Percentiles rank a stretch among this genome's conserved stretches.
phyloP scores from a whole-genome alignment of 92 coral and sea anemone species.

The Ricordea florida region DNA sequence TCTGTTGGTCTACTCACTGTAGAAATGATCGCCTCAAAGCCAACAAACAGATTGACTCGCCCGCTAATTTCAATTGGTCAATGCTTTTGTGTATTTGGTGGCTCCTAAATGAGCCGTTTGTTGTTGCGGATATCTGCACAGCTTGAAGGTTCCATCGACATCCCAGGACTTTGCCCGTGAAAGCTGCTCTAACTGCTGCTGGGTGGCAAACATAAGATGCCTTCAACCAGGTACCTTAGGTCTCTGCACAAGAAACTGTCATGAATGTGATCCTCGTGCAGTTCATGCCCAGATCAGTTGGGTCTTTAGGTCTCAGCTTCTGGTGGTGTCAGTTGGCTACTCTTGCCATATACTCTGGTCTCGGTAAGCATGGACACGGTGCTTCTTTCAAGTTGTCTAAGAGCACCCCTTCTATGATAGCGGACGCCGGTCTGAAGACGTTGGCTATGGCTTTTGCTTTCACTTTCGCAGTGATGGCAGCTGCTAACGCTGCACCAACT shows the following conservation, averaged over 20 bases:
- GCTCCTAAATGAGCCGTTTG: too few species aligned
- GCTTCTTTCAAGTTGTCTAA: not conserved
- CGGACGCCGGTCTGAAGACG: not conserved
- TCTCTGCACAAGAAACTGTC: not conserved
- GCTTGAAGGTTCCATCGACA: too few species aligned
- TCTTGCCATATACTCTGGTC: not conserved
- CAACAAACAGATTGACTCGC: too few species aligned
- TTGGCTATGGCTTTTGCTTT: not conserved
- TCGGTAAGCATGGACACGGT: not conserved
- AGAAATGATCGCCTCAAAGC: too few species aligned
- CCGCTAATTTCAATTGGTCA: too few species aligned
- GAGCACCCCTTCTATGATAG: not conserved
- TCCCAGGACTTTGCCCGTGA: too few species aligned
- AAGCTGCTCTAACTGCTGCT: too few species aligned
- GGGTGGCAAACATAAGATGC: too few species aligned
- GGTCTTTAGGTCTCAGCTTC: not conserved
- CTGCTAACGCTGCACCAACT: not conserved
- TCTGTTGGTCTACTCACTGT: too few species aligned
- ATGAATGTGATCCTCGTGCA: not conserved
- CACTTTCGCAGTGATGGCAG: not conserved
- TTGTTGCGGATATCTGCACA: too few species aligned
- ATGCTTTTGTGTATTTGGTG: too few species aligned
- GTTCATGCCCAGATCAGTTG: not conserved
- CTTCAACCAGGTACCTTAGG: too few species aligned
- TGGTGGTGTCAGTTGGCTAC: not conserved